phyloP scores from a whole-genome alignment of 2,888 invertebrate species.

The Agriopis leucophaearia region DNA sequence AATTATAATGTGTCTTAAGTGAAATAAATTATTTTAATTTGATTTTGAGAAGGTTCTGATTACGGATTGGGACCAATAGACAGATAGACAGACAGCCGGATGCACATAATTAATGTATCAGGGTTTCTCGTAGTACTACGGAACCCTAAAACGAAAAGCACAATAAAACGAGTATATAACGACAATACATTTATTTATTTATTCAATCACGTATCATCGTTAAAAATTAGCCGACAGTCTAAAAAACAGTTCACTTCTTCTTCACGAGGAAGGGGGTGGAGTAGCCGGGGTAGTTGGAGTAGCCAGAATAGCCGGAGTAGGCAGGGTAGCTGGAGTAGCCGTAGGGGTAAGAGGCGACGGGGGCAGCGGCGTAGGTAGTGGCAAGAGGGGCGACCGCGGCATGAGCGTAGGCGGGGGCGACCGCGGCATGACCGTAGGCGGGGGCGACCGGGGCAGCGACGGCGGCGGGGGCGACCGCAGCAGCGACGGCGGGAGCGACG shows the following conservation, averaged over 20 bases:
- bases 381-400: slow-evolving; percentile 36
- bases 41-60: too few species aligned
- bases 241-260: slow-evolving; percentile 30
- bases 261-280: slow-evolving; percentile 26
- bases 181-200: slow-evolving; percentile 14
- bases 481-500: neutral
- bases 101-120: too few species aligned
- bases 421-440: neutral
- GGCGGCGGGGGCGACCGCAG: neutral
- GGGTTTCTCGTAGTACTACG: too few species aligned
- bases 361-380: slow-evolving; percentile 23
- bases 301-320: slow-evolving; percentile 33
- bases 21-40: too few species aligned
- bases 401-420: slow-evolving; percentile 14
- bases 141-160: neutral
- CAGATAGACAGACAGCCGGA: too few species aligned
- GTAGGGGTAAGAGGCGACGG: slow-evolving; percentile 19
- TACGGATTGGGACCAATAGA: too few species aligned
- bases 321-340: slow-evolving; percentile 23
- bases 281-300: slow-evolving; percentile 31
- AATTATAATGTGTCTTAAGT: too few species aligned
- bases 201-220: slow-evolving; percentile 21
- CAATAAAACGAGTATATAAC: slow-evolving; percentile 8
- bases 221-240: slow-evolving; percentile 7
- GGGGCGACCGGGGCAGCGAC: neutral